These are phyloP conservation scores for Prochilodus magdalenae DNA, from an alignment of 2,113 vertebrate species.

Conservation along the genomic window DNA sequence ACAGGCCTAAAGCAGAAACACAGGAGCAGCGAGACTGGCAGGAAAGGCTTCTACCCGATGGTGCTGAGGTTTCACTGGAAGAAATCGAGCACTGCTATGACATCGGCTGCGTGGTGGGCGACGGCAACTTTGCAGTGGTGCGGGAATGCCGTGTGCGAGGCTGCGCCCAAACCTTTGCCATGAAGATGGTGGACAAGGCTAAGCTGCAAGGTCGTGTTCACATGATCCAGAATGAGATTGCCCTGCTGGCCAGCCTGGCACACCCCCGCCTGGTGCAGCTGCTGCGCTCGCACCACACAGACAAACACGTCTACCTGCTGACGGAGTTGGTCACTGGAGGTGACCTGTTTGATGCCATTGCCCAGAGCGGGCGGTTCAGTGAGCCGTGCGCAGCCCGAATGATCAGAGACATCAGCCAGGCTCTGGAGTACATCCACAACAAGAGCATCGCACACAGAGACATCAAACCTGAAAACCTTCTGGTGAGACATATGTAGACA, in stretches of 20 bases:
- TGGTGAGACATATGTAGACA: conserved; percentile 79
- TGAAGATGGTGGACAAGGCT: conserved; percentile 92
- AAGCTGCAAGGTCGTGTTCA: conserved; percentile 92
- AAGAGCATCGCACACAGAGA: conserved; percentile 94
- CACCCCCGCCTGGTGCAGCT: conserved; percentile 92
- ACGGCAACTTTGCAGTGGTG: conserved; percentile 95
- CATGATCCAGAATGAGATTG: conserved; percentile 95
- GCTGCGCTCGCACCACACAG: conserved; percentile 88
- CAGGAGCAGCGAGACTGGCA: conserved; percentile 29
- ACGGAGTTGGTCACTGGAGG: conserved; percentile 92
- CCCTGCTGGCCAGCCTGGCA: conserved; percentile 86
- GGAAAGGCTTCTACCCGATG: conserved; percentile 52
- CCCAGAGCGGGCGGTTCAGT: conserved; percentile 86
- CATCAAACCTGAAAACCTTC: conserved; percentile 95
- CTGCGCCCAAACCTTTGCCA: conserved; percentile 79
- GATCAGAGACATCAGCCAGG: conserved; percentile 88
- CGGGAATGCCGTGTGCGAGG: conserved; percentile 83
- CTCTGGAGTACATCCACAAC: conserved; percentile 90
- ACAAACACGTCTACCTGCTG: conserved; percentile 87
- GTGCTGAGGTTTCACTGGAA: conserved; percentile 57
- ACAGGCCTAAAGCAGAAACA: conserved; percentile 27
- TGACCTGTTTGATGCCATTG: conserved; percentile 94
- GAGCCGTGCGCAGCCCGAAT: conserved; percentile 87
- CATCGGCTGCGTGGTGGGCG: conserved; percentile 87
- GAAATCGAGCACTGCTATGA: conserved; percentile 86